Base-by-base conservation (phyloP, 2,797 vertebrate species). In the Hyperoplus immaculatus region DNA sequence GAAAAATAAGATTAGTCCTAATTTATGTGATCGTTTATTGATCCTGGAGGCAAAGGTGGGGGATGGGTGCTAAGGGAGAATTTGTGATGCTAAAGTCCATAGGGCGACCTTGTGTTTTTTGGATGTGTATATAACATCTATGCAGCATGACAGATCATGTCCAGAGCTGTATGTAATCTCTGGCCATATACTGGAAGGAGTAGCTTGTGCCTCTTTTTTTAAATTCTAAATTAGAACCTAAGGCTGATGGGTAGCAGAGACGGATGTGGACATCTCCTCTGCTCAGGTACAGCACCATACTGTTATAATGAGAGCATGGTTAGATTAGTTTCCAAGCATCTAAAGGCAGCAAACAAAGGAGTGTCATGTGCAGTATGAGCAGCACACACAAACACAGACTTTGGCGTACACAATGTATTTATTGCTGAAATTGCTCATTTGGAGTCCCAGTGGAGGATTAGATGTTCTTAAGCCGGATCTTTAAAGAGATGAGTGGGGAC, bases 1-100 rank as follows among this genome's bases (percentile, higher is more conserved):
- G 83, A 63, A 72, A 88, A 85, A 90, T 87, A 89, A 86, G 81
- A 92, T 88, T 87, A 85, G 80, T 63, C 43, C 85, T 93, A 71
- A 92, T 92, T 82, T 85, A 87, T 87, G 71, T 86, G 76, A 89
- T 82, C 83, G 69, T 69, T 72, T 91, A 93, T 93, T 90, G 92
- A 94, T 94, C 83, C 63, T 72, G n/a, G 49, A 69, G 77, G 51
- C 67, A 65, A 82, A 84, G 77, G 63, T 79, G 83, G 78, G 78
- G 87, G 81, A 63, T 80, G 85, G 77, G 70, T 62, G 69, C 10
- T 50, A 43, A 42, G 29, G 6, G 45, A 47, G 56, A 75, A 58
- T 61, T 42, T 70, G 46, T 62, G 64, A 75, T 39, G 13, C 0
- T 5, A 72, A 36, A 21, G 76, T 71, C 2, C 14, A n/a, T 47